A percentile compares a stretch with the other conserved stretches of the same genome.
Conservation (phyloP, 2,797 vertebrate species). For the Tolypeutes matacus region DNA sequence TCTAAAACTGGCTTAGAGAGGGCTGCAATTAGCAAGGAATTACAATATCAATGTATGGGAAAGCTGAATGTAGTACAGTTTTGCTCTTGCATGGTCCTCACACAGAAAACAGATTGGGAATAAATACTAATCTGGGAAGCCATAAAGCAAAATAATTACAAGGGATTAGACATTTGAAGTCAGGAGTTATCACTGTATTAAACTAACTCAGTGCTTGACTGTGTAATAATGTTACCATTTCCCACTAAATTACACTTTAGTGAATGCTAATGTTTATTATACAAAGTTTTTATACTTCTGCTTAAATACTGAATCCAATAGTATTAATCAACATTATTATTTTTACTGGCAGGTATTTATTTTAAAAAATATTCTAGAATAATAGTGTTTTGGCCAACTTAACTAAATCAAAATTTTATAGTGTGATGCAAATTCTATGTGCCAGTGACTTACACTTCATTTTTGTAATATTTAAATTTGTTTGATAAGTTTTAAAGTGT, state of each 20-base stretch:
- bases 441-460: not conserved
- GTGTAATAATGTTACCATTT: not conserved
- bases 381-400: not conserved
- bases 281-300: not conserved
- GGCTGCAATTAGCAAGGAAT: not conserved
- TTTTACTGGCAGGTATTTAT: not conserved
- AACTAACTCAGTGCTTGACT: not conserved
- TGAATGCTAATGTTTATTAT: not conserved
- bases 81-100: not conserved
- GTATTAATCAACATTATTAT: not conserved
- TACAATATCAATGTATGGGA: not conserved
- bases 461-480: not conserved
- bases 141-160: not conserved
- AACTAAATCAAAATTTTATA: not conserved
- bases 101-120: not conserved
- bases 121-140: not conserved
- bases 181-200: not conserved
- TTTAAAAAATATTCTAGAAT: constrained; percentile 21
- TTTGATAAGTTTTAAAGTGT: not conserved
- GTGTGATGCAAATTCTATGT: not conserved
- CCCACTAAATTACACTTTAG: not conserved
- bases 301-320: not conserved
- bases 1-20: not conserved
- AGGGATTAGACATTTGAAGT: not conserved
- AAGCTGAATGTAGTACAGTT: not conserved